Evolutionary conservation across 2,797 vertebrate species (phyloP), one percentile per base, ranked within the genome.

Genomic region (Microctenopoma stevenorrisi): DNA sequence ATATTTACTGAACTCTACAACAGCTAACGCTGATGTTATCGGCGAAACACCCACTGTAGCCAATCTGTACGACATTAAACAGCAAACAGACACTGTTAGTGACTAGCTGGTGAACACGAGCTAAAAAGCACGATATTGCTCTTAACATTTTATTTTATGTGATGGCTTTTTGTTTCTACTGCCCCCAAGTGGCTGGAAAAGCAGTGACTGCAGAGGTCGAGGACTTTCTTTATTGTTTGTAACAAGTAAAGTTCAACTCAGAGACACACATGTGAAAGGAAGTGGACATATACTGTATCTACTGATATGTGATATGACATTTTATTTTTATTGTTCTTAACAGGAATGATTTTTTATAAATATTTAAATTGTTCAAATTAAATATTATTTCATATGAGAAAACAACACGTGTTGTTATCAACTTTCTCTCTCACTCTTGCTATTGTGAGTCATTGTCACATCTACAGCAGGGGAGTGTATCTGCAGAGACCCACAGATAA

Each of bases 401-500:
- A 15, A 46, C 7, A 30, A 33, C 14, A 62, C 35, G 35, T 68
- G 25, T 46, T 26, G 28, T 46, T 14, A 22, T 68, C 25, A 64
- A 30, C 53, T 79, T 73, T 54, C 46, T 55, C 7, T 35, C 44
- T 56, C 46, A 56, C 37, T 52, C 35, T 81, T 48, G 15, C 22
- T 68, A 47, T 74, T 46, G 54, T 14, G 58, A 62, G 65, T 22
- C 69, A 64, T 66, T 68, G 64, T 85, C 69, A 68, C 71, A 70
- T 70, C 33, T 70, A 30, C 65, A 72, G n/a, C 25, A 68, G 59
- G 40, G 56, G 49, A 62, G 18, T 46, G 35, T 43, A 55, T 80
- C 52, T 72, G 73, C 65, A 78, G 68, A 74, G 76, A 61, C 46
- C 66, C 68, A 72, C 68, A 64, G 47, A 76, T 72, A 44, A 67